Evolutionary conservation across 1,140 invertebrate genomes (phyloP).

Genomic region (Lepidotrigona ventralis): DNA sequence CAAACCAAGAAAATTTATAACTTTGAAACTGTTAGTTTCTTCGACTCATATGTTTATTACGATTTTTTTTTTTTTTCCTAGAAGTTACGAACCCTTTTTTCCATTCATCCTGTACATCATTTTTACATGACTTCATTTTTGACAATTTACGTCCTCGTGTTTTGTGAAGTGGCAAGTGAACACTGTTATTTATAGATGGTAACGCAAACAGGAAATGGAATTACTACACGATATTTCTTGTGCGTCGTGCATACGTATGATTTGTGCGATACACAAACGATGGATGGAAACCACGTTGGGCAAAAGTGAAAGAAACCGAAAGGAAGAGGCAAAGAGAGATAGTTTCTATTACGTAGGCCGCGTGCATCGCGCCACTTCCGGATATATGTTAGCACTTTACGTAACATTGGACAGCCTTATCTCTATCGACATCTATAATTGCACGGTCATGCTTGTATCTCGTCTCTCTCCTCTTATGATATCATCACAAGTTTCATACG

Average conservation of each 20-base stretch:
- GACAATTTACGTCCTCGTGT: background rate
- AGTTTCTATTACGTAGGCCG: background rate
- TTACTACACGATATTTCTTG: conserved; percentile 1
- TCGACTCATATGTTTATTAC: no score
- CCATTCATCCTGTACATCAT: no score
- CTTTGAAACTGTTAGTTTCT: no score
- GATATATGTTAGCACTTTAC: conserved; percentile 38
- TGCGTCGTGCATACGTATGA: background rate
- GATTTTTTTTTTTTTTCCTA: no score
- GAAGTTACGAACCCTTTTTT: no score
- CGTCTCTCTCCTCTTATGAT: background rate
- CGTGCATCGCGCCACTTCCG: conserved; percentile 35
- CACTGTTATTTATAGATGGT: background rate
- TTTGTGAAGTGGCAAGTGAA: background rate
- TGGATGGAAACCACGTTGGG: background rate
- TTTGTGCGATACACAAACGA: background rate
- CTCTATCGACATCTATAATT: conserved; percentile 27
- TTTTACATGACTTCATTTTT: no score
- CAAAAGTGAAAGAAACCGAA: conserved; percentile 4
- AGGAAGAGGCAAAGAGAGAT: conserved; percentile 1
- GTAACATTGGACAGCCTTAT: conserved; percentile 32
- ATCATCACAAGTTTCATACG: no score
- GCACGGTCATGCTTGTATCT: background rate
- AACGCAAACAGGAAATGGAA: background rate
- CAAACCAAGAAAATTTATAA: no score